These are phyloP conservation scores for Apotomis capreana DNA, from an alignment of 2,888 invertebrate genomes.

Conservation along the genomic window DNA sequence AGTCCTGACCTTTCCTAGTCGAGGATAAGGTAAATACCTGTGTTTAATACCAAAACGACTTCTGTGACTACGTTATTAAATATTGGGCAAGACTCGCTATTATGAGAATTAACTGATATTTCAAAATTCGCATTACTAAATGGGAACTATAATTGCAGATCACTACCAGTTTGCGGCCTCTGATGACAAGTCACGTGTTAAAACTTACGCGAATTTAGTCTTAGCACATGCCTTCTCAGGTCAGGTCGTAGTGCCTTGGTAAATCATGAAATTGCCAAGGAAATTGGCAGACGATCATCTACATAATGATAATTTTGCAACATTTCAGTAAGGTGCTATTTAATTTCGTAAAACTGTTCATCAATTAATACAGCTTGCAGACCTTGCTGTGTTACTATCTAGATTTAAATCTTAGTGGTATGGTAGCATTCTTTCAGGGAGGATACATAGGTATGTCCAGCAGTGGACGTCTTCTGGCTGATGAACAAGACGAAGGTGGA, in stretches of 20 bases:
- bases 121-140: constrained; percentile 12
- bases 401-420: too few species aligned
- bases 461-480: too few species aligned
- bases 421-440: too few species aligned
- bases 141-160: constrained; percentile 19
- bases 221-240: neutral
- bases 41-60: constrained; percentile 22
- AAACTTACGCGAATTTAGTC: constrained; percentile 12
- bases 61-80: constrained; percentile 24
- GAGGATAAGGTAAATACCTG: constrained; percentile 33
- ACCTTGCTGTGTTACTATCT: too few species aligned
- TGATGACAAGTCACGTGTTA: constrained; percentile 1
- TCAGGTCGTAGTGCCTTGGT: neutral
- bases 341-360: too few species aligned
- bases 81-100: constrained; percentile 23
- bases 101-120: constrained; percentile 5
- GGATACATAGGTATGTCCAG: too few species aligned
- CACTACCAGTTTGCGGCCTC: neutral
- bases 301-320: too few species aligned
- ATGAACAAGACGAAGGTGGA: too few species aligned
- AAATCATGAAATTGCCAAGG: neutral
- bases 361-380: too few species aligned
- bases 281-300: too few species aligned
- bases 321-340: too few species aligned
- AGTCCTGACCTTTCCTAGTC: constrained; percentile 34